Conservation (phyloP, 2,113 vertebrate species). For the Tetrax tetrax region DNA sequence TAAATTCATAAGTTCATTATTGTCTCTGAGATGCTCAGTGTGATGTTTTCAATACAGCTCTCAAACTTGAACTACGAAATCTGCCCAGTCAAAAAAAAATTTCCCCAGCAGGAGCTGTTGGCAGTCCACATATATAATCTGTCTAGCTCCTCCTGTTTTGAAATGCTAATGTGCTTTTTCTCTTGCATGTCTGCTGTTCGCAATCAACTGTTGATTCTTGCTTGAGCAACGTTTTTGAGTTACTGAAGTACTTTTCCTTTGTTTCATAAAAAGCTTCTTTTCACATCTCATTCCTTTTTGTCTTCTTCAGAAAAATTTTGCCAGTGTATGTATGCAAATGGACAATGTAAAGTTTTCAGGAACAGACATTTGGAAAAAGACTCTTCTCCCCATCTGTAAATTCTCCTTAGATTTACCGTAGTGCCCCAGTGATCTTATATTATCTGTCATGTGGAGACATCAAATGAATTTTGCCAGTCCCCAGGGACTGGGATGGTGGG, state of each 20-base stretch:
- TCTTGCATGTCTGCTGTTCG: not conserved
- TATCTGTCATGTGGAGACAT: not conserved
- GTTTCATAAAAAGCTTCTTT: not conserved
- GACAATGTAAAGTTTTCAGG: not conserved
- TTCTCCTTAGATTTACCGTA: not conserved
- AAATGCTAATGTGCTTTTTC: not conserved
- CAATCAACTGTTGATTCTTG: not conserved
- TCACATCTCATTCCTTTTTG: not conserved
- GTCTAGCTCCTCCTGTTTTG: not conserved
- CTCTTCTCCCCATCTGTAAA: not conserved
- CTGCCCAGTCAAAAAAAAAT: not conserved
- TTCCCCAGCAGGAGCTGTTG: not conserved
- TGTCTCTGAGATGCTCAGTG: not conserved
- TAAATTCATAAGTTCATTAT: not conserved
- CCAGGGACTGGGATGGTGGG: not conserved
- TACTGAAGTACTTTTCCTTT: not conserved
- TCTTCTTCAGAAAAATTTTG: not conserved
- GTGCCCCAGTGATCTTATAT: not conserved
- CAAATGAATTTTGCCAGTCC: not conserved
- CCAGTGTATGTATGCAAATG: not conserved
- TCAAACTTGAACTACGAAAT: not conserved
- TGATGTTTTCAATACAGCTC: not conserved
- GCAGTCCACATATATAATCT: not conserved
- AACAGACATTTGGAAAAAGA: not conserved
- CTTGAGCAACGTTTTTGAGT: not conserved